Percentiles rank a stretch among this genome's conserved stretches.
Conservation (phyloP, 2,797 vertebrate species). For the Peromyscus melanophrys region DNA sequence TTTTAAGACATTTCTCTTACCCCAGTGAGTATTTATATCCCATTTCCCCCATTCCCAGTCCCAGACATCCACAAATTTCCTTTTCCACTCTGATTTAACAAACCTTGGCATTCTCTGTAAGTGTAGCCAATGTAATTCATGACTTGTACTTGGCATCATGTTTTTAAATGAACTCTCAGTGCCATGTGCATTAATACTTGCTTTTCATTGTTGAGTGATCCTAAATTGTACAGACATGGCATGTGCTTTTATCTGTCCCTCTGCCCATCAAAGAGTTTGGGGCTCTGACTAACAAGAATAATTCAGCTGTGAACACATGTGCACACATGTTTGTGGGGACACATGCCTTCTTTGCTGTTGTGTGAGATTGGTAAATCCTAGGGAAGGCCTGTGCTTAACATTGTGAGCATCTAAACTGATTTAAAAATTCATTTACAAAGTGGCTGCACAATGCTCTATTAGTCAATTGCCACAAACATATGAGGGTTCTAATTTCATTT, state of each 20-base stretch:
- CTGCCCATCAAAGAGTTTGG: not conserved
- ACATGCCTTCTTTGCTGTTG: not conserved
- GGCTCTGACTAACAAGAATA: not conserved
- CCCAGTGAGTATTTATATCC: not conserved
- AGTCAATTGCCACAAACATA: not conserved
- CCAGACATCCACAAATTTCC: not conserved
- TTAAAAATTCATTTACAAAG: slow-evolving; percentile 64
- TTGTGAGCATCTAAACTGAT: slow-evolving; percentile 27
- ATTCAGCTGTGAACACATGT: not conserved
- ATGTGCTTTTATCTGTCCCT: not conserved
- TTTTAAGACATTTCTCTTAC: slow-evolving; percentile 17
- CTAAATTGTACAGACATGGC: not conserved
- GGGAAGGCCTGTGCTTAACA: not conserved
- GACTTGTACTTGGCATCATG: not conserved
- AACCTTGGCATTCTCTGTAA: not conserved
- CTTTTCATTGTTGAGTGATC: slow-evolving; percentile 6
- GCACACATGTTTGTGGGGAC: not conserved
- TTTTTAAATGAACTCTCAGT: not conserved
- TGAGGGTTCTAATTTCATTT: not conserved
- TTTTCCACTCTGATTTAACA: slow-evolving; percentile 18
- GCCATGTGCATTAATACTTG: not conserved
- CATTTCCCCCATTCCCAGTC: not conserved
- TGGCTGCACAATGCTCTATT: not conserved
- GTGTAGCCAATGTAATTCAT: not conserved
- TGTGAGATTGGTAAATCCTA: not conserved